Evolutionary conservation across 2,888 invertebrate species (phyloP).

Genomic region (Agrilus cyanescens): DNA sequence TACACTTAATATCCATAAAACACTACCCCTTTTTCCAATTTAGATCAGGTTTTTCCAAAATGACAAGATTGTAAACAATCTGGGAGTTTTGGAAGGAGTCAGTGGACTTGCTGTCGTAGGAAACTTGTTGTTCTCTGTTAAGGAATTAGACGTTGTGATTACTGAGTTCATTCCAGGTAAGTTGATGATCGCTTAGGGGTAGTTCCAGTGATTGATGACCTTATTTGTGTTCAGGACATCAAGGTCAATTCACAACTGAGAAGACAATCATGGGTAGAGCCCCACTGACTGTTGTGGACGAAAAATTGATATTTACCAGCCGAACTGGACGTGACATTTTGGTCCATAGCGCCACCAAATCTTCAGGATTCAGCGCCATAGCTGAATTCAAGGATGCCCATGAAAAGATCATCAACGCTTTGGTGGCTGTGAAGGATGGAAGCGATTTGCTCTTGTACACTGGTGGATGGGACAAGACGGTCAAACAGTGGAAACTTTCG

Average conservation of each 20-base stretch:
- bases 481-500: conserved; percentile 35
- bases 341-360: conserved; percentile 34
- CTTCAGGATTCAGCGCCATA: conserved; percentile 6
- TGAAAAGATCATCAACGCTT: conserved; percentile 37
- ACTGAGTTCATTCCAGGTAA: conserved; percentile 45
- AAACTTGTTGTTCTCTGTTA: conserved; percentile 46
- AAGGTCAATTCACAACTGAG: conserved; percentile 24
- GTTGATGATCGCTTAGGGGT: conserved; percentile 10
- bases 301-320: conserved; percentile 35
- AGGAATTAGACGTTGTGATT: conserved; percentile 48
- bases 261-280: conserved; percentile 43
- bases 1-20: no score
- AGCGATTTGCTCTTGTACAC: conserved; percentile 29
- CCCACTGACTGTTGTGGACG: conserved; percentile 35
- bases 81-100: conserved; percentile 49
- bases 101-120: conserved; percentile 44
- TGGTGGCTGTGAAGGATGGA: conserved; percentile 26
- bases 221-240: conserved; percentile 15
- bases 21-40: conserved; percentile 11
- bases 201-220: conserved; percentile 8
- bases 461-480: conserved; percentile 38
- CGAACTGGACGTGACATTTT: conserved; percentile 39
- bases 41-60: conserved; percentile 47
- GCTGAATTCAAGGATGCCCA: conserved; percentile 26
- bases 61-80: conserved; percentile 38